Base-by-base conservation (phyloP, 2,888 invertebrate genomes). In the Heliconius sara region DNA sequence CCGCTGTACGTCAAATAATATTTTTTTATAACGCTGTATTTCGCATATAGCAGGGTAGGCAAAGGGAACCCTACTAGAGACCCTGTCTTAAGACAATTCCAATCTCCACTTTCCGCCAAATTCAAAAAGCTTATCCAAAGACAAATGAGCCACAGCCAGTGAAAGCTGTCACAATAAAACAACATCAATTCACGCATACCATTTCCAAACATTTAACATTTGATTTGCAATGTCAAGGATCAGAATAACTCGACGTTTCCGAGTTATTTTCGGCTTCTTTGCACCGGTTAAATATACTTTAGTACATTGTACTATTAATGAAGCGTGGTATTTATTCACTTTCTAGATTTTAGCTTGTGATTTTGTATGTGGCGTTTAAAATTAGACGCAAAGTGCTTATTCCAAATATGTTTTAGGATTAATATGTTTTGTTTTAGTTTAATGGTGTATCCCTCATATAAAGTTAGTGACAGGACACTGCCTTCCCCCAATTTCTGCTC, bases 261-360 rank as follows among this genome's bases (percentile, higher is more conserved):
- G 78, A 57, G 78, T 73, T 78, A 78, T 78, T 78, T 57, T 78
- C 22, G 43, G 67, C 52, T 67, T 22, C 65, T 67, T 66, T 57
- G 66, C 66, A 39, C 57, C 73, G 66, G 34, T 78, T 78, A 78
- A 73, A 73, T 78, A 65, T 73, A 73, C 73, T 65, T 73, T 67
- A 78, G 75, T 79, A 79, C 79, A 79, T 79, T 79, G 79, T 79
- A 79, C 79, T 63, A 63, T 79, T 74, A 79, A 79, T 79, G 79
- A 70, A 22, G 79, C 74, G 74, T 47, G 79, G 79, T 75, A 79
- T 79, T 68, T 79, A 47, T 63, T 60, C 73, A 60, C 34, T 25
- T 70, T n/a, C 25, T 43, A 47, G 43, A 16, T 70, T n/a, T 68
- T 22, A n/a, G 68, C 22, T 25, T 0, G 7, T 25, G 10, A 73